These are phyloP conservation scores for Chromobotia macracanthus DNA, from an alignment of 2,797 vertebrate species.

Conservation along the genomic window DNA sequence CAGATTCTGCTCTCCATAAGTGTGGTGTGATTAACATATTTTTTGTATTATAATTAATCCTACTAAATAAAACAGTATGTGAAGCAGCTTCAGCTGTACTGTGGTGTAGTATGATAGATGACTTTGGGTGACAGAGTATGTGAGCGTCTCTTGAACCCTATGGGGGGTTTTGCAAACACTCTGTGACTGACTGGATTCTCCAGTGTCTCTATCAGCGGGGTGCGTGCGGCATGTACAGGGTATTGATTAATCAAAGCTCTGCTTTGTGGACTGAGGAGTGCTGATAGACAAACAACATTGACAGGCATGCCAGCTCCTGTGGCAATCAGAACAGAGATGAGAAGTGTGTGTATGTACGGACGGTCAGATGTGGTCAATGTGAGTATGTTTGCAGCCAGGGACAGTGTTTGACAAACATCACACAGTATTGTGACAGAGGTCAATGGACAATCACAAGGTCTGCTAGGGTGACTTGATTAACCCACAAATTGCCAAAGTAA, in stretches of 20 bases:
- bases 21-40: background rate
- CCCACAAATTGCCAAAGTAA: slow-evolving; percentile 24
- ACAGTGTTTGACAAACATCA: slow-evolving; percentile 73
- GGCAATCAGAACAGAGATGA: slow-evolving; percentile 48
- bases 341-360: slow-evolving; percentile 37
- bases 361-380: slow-evolving; percentile 43
- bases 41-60: background rate
- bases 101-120: slow-evolving; percentile 27
- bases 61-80: background rate
- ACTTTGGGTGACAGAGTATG: slow-evolving; percentile 37
- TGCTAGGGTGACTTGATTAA: slow-evolving; percentile 62
- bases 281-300: slow-evolving; percentile 55
- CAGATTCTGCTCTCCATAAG: background rate
- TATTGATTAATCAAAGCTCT: slow-evolving; percentile 60
- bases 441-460: slow-evolving; percentile 66
- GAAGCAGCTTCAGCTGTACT: background rate
- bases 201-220: slow-evolving; percentile 32
- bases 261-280: slow-evolving; percentile 53
- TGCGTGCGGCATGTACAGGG: slow-evolving; percentile 17
- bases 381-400: slow-evolving; percentile 62
- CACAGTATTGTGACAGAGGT: slow-evolving; percentile 68
- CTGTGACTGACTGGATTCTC: slow-evolving; percentile 17
- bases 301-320: slow-evolving; percentile 52
- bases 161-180: slow-evolving; percentile 45
- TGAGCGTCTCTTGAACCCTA: slow-evolving; percentile 30